phyloP scores from a whole-genome alignment of 1,140 invertebrate genomes.

The Ostrea edulis region DNA sequence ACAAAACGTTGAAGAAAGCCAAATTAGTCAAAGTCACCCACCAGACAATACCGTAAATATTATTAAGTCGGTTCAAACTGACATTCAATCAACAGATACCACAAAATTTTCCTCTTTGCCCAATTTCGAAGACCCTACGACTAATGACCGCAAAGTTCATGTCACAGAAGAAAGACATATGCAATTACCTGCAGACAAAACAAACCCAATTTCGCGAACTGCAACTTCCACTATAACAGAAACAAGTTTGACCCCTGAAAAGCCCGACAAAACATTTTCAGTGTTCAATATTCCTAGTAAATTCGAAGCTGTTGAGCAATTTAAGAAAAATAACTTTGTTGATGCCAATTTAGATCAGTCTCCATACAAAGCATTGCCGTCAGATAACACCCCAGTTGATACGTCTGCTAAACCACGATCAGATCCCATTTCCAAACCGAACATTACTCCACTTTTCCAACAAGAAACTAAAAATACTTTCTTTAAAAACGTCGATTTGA shows the following conservation, averaged over 20 bases:
- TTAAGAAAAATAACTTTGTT: background rate
- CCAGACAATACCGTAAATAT: background rate
- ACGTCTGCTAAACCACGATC: background rate
- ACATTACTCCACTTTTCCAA: slow-evolving; percentile 2
- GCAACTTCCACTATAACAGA: background rate
- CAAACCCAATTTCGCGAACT: no score
- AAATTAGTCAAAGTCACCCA: background rate
- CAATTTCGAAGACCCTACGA: background rate
- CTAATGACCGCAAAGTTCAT: background rate
- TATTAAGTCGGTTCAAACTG: background rate
- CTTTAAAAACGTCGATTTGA: background rate
- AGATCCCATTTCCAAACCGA: background rate
- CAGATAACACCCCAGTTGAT: background rate
- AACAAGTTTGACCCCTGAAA: background rate
- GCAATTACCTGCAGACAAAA: no score
- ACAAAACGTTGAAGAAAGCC: background rate
- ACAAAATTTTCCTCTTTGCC: background rate
- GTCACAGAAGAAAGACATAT: background rate
- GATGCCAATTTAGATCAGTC: background rate
- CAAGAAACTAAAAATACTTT: slow-evolving; percentile 5
- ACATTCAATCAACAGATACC: background rate
- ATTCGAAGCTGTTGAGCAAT: background rate
- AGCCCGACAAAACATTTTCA: background rate
- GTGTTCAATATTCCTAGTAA: background rate
- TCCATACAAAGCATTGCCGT: background rate